Evolutionary conservation across 1,140 invertebrate species (phyloP).

Genomic region (Stenopsyche tienmushanensis): DNA sequence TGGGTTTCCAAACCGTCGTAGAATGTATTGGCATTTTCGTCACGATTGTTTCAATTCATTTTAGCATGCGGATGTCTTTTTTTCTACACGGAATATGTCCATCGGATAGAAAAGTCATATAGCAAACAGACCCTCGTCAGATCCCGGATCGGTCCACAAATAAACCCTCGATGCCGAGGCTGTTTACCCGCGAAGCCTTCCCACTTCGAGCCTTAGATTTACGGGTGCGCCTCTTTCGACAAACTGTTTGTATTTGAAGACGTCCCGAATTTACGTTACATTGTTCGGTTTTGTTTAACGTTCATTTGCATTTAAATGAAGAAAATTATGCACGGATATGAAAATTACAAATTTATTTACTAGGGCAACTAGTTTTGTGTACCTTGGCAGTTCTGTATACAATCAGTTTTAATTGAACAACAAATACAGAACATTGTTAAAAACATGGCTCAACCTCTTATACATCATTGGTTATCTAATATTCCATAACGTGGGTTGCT

Average conservation of each 20-base stretch:
- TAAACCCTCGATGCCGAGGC: slow-evolving; percentile 6
- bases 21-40: background rate
- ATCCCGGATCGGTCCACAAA: slow-evolving; percentile 21
- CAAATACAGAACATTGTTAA: no score
- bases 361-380: slow-evolving; percentile 18
- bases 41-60: background rate
- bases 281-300: slow-evolving; percentile 33
- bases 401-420: background rate
- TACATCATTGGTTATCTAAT: no score
- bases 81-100: background rate
- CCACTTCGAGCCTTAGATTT: slow-evolving; percentile 19
- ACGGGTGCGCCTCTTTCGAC: slow-evolving; percentile 24
- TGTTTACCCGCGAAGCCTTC: no score
- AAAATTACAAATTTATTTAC: slow-evolving; percentile 28
- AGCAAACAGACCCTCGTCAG: slow-evolving; percentile 22
- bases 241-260: slow-evolving; percentile 40
- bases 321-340: slow-evolving; percentile 33
- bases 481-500: no score
- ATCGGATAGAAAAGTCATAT: slow-evolving; percentile 27
- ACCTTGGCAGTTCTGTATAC: background rate
- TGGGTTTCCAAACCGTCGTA: background rate
- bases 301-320: slow-evolving; percentile 37
- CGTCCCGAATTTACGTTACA: slow-evolving; percentile 31
- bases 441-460: background rate
- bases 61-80: background rate